Conservation (phyloP, 2,113 vertebrate genomes). For the Edolisoma coerulescens region DNA sequence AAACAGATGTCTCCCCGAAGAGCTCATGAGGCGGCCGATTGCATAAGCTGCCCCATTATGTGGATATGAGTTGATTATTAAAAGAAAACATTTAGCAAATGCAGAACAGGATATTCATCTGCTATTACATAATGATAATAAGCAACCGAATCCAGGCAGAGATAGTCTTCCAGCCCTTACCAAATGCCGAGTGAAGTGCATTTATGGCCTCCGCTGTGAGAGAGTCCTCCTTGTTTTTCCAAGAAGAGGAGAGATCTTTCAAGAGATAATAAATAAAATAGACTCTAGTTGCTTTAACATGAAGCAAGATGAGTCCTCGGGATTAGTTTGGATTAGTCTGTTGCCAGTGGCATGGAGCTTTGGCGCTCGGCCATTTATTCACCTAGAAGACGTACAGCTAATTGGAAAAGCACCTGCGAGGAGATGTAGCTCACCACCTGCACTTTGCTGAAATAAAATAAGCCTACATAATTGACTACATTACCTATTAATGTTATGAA, state of each 20-base stretch:
- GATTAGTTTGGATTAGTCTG: constrained; percentile 61
- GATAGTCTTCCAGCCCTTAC: neutral
- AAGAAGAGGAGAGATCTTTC: constrained; percentile 41
- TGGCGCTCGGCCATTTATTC: constrained; percentile 41
- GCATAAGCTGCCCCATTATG: constrained; percentile 46
- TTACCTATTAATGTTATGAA: constrained; percentile 60
- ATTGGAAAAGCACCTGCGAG: constrained; percentile 64
- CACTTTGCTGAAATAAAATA: constrained; percentile 61
- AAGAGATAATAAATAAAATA: constrained; percentile 33
- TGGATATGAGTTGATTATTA: constrained; percentile 43
- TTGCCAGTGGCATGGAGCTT: constrained; percentile 42
- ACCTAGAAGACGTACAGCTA: constrained; percentile 61
- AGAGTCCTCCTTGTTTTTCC: constrained; percentile 19
- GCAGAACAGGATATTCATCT: constrained; percentile 47
- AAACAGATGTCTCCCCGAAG: constrained; percentile 50
- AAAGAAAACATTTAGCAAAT: constrained; percentile 68
- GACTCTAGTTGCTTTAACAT: constrained; percentile 25
- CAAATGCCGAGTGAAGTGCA: neutral
- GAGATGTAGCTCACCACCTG: constrained; percentile 62
- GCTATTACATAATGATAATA: constrained; percentile 51
- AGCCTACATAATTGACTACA: constrained; percentile 59
- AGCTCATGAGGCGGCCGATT: constrained; percentile 6
- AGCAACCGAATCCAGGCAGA: neutral
- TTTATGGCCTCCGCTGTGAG: neutral
- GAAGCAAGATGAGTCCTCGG: constrained; percentile 37